Conservation (phyloP, 2,113 vertebrate species). For the Aphelocoma coerulescens region DNA sequence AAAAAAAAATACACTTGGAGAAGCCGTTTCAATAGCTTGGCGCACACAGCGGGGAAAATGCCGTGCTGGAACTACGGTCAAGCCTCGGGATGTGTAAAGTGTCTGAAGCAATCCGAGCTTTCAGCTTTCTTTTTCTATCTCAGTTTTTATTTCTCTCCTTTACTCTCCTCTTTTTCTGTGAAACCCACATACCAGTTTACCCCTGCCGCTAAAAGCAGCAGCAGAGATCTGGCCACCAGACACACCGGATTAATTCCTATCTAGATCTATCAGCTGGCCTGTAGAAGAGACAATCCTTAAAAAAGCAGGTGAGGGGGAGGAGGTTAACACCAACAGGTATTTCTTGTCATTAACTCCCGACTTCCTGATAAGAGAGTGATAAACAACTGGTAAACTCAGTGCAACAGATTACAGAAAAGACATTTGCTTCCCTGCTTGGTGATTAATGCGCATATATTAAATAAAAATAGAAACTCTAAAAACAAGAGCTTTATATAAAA, state of each 20-base stretch:
- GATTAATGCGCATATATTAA: slow-evolving; percentile 51
- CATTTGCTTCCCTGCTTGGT: slow-evolving; percentile 17
- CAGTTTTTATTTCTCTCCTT: background rate
- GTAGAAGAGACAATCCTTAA: background rate
- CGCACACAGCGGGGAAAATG: background rate
- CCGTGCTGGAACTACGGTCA: background rate
- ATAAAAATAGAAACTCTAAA: slow-evolving; percentile 40
- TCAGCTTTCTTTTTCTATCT: background rate
- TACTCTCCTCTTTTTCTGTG: background rate
- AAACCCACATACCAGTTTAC: background rate
- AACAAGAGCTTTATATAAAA: slow-evolving; percentile 35
- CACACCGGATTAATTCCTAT: background rate
- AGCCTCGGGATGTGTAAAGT: background rate
- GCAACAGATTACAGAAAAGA: slow-evolving; percentile 15
- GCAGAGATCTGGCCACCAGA: slow-evolving; percentile 16
- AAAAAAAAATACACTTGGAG: background rate
- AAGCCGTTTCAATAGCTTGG: background rate
- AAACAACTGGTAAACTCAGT: slow-evolving; percentile 39
- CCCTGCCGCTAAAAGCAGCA: background rate
- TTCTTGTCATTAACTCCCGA: slow-evolving; percentile 42
- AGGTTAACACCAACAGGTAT: slow-evolving; percentile 66
- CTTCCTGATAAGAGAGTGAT: slow-evolving; percentile 58
- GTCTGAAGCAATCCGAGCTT: background rate
- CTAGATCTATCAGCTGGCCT: background rate
- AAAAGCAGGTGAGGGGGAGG: background rate